Percentiles rank a stretch among this genome's conserved stretches.
These are phyloP conservation scores for Egretta garzetta DNA, from an alignment of 2,113 vertebrate genomes.

Conservation along the genomic window DNA sequence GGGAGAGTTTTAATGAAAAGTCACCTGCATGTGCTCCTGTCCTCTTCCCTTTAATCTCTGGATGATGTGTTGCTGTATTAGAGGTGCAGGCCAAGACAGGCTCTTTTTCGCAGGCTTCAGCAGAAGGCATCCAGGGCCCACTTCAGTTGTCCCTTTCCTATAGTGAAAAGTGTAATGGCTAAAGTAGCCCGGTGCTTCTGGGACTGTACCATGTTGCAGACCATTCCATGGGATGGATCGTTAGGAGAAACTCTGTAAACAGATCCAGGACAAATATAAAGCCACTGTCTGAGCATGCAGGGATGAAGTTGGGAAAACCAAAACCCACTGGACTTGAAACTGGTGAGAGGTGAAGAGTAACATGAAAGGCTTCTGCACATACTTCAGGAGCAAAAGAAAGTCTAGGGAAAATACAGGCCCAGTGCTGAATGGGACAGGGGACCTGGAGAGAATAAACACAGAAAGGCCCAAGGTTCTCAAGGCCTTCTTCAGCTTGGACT, in stretches of 20 bases:
- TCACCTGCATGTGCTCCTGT: background rate
- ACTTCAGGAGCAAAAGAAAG: background rate
- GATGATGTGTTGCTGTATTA: background rate
- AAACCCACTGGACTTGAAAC: background rate
- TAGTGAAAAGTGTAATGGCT: background rate
- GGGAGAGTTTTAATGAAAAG: background rate
- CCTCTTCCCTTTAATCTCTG: background rate
- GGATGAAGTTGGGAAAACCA: background rate
- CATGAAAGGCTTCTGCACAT: background rate
- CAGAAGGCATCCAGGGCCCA: background rate
- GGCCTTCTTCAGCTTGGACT: background rate
- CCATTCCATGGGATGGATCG: background rate
- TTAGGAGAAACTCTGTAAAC: background rate
- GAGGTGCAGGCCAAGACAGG: background rate
- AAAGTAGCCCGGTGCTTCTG: background rate
- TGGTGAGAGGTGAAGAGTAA: background rate
- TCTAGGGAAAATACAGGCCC: background rate
- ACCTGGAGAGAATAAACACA: background rate
- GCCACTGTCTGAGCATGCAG: rapidly evolving
- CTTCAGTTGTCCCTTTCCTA: background rate
- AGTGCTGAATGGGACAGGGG: background rate
- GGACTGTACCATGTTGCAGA: background rate
- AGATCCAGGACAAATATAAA: background rate
- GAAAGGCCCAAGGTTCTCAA: background rate
- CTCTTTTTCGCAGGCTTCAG: background rate